phyloP scores from a whole-genome alignment of 2,888 invertebrate genomes.

The Macaria notata region DNA sequence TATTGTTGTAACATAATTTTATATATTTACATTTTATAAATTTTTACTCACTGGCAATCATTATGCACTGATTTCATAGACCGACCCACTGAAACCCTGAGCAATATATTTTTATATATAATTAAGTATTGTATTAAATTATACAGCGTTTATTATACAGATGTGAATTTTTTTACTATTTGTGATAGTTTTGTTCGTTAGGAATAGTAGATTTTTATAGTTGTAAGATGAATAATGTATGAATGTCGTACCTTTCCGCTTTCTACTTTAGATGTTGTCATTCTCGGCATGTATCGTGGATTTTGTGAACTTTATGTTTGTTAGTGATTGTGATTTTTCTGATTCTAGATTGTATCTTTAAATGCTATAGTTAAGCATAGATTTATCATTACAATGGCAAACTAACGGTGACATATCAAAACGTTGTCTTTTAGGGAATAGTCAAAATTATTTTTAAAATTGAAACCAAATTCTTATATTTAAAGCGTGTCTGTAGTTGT shows the following conservation, averaged over 20 bases:
- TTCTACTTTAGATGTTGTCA: conserved; percentile 72
- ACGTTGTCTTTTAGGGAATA: conserved; percentile 36
- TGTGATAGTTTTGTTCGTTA: conserved; percentile 69
- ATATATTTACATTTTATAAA: conserved; percentile 36
- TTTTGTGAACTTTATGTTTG: conserved; percentile 60
- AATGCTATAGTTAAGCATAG: conserved; percentile 35
- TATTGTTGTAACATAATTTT: conserved; percentile 24
- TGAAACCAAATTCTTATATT: conserved; percentile 41
- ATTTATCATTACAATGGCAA: conserved; percentile 30
- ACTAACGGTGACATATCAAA: conserved; percentile 37
- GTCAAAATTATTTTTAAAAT: conserved; percentile 16
- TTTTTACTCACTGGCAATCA: conserved; percentile 46
- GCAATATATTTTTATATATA: conserved; percentile 81
- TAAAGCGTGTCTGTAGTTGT: conserved; percentile 35
- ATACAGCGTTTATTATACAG: conserved; percentile 75
- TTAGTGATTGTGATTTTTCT: conserved; percentile 67
- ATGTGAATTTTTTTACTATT: conserved; percentile 67
- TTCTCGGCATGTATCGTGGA: conserved; percentile 61
- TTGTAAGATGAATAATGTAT: conserved; percentile 49
- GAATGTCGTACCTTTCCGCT: conserved; percentile 70
- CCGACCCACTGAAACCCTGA: conserved; percentile 77
- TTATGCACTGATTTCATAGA: conserved; percentile 74
- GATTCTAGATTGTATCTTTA: conserved; percentile 56
- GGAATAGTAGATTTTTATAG: conserved; percentile 58
- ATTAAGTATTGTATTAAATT: conserved; percentile 72